phyloP scores from a whole-genome alignment of 2,888 invertebrate species.

The Ferdinandea cuprea region DNA sequence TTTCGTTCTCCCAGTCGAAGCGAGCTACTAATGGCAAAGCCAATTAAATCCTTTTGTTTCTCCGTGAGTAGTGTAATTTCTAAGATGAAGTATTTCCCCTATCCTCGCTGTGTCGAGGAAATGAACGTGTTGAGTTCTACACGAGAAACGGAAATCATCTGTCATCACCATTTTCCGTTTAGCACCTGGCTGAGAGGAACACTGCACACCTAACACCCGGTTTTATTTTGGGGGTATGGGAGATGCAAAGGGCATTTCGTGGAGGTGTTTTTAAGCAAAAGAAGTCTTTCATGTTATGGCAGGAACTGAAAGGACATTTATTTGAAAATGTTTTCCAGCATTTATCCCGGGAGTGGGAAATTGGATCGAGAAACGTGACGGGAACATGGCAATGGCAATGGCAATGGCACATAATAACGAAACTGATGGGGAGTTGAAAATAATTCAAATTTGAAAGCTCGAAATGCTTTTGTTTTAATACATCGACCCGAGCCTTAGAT shows the following conservation, averaged over 20 bases:
- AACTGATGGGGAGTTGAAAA: constrained; percentile 12
- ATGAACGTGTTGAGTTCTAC: constrained; percentile 72
- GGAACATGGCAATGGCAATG: not conserved
- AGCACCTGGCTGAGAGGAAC: constrained; percentile 56
- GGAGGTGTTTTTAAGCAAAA: not conserved
- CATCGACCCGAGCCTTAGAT: constrained; percentile 22
- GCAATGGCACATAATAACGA: no score
- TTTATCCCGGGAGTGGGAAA: constrained; percentile 45
- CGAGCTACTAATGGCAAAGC: constrained; percentile 72
- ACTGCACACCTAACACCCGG: not conserved
- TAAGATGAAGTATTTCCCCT: constrained; percentile 61
- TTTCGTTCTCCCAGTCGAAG: constrained; percentile 29
- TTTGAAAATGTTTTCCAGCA: constrained; percentile 58
- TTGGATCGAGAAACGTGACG: constrained; percentile 67
- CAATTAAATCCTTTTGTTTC: constrained; percentile 72
- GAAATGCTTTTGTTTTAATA: constrained; percentile 44
- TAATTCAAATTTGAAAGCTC: constrained; percentile 42
- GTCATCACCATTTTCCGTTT: constrained; percentile 74
- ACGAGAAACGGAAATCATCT: constrained; percentile 74
- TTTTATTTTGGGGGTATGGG: not conserved
- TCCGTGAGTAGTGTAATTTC: constrained; percentile 54
- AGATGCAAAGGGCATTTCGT: constrained; percentile 46
- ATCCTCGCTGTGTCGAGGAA: constrained; percentile 49
- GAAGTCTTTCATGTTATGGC: constrained; percentile 57
- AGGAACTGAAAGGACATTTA: constrained; percentile 70